Evolutionary conservation across 2,888 invertebrate genomes (phyloP).

Genomic region (Mylabris sibirica): DNA sequence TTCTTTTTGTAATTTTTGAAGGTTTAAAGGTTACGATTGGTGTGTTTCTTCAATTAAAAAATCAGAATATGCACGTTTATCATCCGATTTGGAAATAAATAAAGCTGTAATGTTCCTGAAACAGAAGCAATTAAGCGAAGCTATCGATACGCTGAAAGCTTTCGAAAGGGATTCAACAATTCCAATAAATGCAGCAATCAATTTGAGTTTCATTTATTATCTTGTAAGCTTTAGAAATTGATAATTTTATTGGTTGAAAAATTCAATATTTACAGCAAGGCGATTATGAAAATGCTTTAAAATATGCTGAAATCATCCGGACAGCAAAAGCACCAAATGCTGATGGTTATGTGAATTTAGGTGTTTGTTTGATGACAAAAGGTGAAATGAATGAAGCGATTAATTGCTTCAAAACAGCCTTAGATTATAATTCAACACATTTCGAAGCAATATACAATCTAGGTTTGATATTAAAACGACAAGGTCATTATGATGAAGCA

Average conservation of each 20-base stretch:
- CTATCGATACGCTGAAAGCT: slow-evolving; percentile 83
- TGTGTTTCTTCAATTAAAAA: slow-evolving; percentile 94
- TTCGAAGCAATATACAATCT: slow-evolving; percentile 87
- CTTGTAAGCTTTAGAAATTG: slow-evolving; percentile 64
- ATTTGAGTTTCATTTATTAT: slow-evolving; percentile 84
- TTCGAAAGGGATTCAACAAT: slow-evolving; percentile 87
- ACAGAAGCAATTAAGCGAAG: slow-evolving; percentile 80
- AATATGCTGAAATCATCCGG: slow-evolving; percentile 77
- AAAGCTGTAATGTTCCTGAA: slow-evolving; percentile 87
- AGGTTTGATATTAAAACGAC: slow-evolving; percentile 75
- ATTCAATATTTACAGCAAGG: slow-evolving; percentile 68
- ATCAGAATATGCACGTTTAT: slow-evolving; percentile 83
- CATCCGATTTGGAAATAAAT: slow-evolving; percentile 89
- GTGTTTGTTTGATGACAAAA: slow-evolving; percentile 77
- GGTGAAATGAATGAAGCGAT: slow-evolving; percentile 75
- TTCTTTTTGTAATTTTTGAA: too few species aligned
- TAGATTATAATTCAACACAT: slow-evolving; percentile 81
- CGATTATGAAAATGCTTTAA: slow-evolving; percentile 78
- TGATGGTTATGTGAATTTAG: slow-evolving; percentile 84
- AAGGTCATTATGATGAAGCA: slow-evolving; percentile 76
- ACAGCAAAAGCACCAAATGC: slow-evolving; percentile 80
- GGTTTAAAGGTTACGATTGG: slow-evolving; percentile 71
- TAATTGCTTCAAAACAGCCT: slow-evolving; percentile 75
- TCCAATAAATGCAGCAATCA: slow-evolving; percentile 84
- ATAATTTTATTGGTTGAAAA: neutral